phyloP scores from a whole-genome alignment of 2,113 vertebrate genomes.

The Odontophorus gujanensis region DNA sequence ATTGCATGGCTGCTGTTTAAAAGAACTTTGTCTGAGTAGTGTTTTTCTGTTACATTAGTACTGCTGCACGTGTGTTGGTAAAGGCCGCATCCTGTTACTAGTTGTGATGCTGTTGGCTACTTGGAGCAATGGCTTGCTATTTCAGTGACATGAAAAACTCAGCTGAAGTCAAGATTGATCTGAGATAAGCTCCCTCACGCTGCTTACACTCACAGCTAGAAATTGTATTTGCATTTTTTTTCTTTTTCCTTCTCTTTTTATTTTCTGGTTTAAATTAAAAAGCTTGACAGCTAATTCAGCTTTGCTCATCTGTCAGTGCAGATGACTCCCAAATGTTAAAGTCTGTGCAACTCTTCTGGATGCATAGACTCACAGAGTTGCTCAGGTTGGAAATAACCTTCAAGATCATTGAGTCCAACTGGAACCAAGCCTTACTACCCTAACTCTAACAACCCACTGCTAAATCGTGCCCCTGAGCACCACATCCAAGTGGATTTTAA shows the following conservation, averaged over 20 bases:
- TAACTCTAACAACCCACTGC: no score
- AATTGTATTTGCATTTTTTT: background rate
- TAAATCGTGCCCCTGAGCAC: no score
- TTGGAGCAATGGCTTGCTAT: background rate
- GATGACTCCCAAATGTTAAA: background rate
- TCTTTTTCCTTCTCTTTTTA: no score
- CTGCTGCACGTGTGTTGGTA: background rate
- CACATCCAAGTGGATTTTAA: no score
- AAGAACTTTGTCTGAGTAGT: background rate
- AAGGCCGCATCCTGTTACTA: background rate
- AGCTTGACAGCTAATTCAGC: background rate
- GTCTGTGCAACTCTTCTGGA: background rate
- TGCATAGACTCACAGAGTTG: no score
- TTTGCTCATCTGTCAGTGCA: background rate
- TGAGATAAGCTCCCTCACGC: background rate
- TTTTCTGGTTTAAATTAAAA: background rate
- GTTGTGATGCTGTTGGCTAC: background rate
- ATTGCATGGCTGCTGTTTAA: background rate
- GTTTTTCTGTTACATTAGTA: background rate
- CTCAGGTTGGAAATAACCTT: no score
- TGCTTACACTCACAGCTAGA: background rate
- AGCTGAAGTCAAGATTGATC: background rate
- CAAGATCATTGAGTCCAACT: no score
- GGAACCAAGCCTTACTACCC: no score
- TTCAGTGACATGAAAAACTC: background rate